Conservation (phyloP, 2,113 vertebrate genomes). For the Triplophysa dalaica region DNA sequence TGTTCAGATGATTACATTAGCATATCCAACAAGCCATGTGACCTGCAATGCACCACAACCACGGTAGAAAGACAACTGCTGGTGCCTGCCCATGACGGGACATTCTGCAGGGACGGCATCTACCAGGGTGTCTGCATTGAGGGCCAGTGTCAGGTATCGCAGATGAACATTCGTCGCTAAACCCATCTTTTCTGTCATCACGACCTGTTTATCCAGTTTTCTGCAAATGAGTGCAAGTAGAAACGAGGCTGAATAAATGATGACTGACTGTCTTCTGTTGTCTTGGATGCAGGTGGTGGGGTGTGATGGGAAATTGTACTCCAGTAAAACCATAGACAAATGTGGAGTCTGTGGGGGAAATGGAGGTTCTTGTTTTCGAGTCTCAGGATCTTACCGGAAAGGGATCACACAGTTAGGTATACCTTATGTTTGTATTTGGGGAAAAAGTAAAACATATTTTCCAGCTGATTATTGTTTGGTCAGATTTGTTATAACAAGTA, state of each 20-base stretch:
- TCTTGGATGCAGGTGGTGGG: conserved; percentile 77
- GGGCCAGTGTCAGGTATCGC: conserved; percentile 82
- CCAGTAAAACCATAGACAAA: conserved; percentile 79
- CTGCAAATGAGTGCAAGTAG: too few species aligned
- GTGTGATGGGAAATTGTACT: conserved; percentile 85
- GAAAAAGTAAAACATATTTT: background rate
- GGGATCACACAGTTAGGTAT: conserved; percentile 90
- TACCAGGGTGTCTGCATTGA: conserved; percentile 86
- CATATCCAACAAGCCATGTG: conserved; percentile 90
- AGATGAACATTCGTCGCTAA: background rate
- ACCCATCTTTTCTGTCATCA: too few species aligned
- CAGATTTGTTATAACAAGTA: background rate
- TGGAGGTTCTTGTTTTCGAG: conserved; percentile 82
- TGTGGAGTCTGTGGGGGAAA: conserved; percentile 86
- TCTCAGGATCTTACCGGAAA: conserved; percentile 86
- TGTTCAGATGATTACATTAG: conserved; percentile 87
- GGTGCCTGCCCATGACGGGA: conserved; percentile 84
- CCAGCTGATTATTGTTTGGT: background rate
- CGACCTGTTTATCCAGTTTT: too few species aligned
- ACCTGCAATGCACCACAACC: conserved; percentile 86
- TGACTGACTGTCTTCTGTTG: background rate
- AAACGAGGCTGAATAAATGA: too few species aligned
- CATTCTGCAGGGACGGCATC: conserved; percentile 81
- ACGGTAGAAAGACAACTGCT: conserved; percentile 85
- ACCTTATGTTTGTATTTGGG: conserved; percentile 58